Percentiles rank a stretch among this genome's conserved stretches.
These are phyloP conservation scores for Drepana falcataria DNA, from an alignment of 2,888 invertebrate genomes.

Conservation along the genomic window DNA sequence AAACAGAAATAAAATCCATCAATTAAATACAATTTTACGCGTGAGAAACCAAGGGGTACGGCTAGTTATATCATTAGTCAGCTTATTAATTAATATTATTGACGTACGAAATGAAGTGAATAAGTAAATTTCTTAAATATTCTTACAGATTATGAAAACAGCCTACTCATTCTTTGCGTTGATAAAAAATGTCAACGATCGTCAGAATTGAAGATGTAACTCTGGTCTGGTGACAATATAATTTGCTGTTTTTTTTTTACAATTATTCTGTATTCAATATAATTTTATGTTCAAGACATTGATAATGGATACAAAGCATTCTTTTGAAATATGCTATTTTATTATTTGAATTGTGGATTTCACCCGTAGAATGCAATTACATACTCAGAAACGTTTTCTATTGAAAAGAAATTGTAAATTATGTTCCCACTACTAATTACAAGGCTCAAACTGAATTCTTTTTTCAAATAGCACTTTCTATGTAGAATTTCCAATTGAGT, in stretches of 20 bases:
- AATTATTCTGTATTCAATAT: too few relatives aligned
- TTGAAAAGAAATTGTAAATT: not conserved
- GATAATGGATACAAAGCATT: too few relatives aligned
- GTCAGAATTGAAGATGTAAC: not conserved
- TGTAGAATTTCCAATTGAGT: not conserved
- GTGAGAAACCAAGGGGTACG: too few relatives aligned
- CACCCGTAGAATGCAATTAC: not conserved
- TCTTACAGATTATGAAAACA: conserved; percentile 2
- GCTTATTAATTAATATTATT: too few relatives aligned
- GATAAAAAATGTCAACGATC: not conserved
- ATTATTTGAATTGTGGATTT: not conserved
- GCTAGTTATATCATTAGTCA: too few relatives aligned
- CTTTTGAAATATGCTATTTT: too few relatives aligned
- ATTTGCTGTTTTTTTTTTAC: too few relatives aligned
- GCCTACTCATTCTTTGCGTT: not conserved
- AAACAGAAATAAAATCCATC: too few relatives aligned
- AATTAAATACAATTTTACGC: too few relatives aligned
- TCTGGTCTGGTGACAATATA: not conserved
- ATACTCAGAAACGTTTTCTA: not conserved
- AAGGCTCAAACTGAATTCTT: not conserved
- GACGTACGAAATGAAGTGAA: not conserved
- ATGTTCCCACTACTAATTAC: not conserved
- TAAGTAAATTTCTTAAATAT: not conserved
- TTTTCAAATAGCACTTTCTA: not conserved
- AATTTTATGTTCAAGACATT: too few relatives aligned